A percentile compares a stretch with the other conserved stretches of the same genome.
Conservation (phyloP, 1,140 invertebrate species). For the Frieseomelitta varia region DNA sequence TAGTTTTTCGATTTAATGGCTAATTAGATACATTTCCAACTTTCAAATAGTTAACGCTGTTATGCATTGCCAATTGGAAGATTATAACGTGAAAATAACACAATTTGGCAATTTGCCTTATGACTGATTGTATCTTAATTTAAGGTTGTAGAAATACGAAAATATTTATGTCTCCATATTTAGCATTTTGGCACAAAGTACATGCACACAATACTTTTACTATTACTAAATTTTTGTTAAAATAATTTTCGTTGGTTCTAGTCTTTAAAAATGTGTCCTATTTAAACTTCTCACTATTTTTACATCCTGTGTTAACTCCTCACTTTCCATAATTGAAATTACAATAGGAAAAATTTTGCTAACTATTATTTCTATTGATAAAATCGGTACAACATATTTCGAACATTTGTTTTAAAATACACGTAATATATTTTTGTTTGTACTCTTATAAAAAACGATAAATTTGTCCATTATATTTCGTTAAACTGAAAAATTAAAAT, state of each 20-base stretch:
- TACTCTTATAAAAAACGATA: neutral
- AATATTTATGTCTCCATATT: neutral
- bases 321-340: neutral
- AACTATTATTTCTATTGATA: neutral
- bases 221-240: too few relatives aligned
- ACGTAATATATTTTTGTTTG: neutral
- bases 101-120: neutral
- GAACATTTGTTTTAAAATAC: neutral
- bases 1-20: neutral
- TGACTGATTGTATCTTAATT: neutral
- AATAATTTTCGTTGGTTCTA: neutral
- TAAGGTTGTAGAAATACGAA: neutral
- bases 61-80: slow-evolving; percentile 1
- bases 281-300: neutral
- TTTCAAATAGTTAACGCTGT: neutral
- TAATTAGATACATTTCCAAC: neutral
- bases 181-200: neutral
- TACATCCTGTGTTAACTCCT: neutral
- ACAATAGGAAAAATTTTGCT: neutral
- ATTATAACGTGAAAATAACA: slow-evolving; percentile 15
- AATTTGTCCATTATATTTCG: neutral
- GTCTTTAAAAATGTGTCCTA: neutral
- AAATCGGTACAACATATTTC: neutral
- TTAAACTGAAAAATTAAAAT: neutral
- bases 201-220: neutral